These are phyloP conservation scores for Xyliphius kryptos DNA, from an alignment of 2,113 vertebrate genomes.

Conservation along the genomic window DNA sequence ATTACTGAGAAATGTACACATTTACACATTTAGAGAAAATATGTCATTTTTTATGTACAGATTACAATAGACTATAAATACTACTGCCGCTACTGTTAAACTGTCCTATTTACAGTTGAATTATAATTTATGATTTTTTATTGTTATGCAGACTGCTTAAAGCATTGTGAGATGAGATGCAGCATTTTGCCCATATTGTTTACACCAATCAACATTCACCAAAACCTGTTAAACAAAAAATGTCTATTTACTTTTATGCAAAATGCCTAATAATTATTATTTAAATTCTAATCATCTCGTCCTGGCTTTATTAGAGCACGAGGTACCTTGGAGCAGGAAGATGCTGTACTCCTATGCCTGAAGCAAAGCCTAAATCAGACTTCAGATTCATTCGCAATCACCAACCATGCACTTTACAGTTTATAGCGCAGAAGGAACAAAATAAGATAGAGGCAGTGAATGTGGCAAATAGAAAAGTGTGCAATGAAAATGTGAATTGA, in stretches of 20 bases:
- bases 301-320: conserved; percentile 21
- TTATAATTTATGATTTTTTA: neutral
- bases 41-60: no score
- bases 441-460: conserved; percentile 9
- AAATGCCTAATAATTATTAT: neutral
- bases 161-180: no score
- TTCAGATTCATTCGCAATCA: conserved; percentile 9
- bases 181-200: no score
- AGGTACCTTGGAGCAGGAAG: conserved; percentile 15
- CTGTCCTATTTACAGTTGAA: neutral
- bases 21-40: neutral
- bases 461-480: conserved; percentile 2
- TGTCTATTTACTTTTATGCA: no score
- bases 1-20: neutral
- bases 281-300: neutral
- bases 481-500: neutral
- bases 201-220: no score
- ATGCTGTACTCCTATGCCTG: conserved; percentile 13
- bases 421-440: neutral
- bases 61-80: no score
- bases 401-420: conserved; percentile 13
- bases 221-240: no score
- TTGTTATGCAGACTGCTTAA: no score
- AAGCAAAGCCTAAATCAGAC: conserved; percentile 19
- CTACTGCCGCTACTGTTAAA: no score